Evolutionary conservation across 2,888 invertebrate species (phyloP).

Genomic region (Spodoptera picta): DNA sequence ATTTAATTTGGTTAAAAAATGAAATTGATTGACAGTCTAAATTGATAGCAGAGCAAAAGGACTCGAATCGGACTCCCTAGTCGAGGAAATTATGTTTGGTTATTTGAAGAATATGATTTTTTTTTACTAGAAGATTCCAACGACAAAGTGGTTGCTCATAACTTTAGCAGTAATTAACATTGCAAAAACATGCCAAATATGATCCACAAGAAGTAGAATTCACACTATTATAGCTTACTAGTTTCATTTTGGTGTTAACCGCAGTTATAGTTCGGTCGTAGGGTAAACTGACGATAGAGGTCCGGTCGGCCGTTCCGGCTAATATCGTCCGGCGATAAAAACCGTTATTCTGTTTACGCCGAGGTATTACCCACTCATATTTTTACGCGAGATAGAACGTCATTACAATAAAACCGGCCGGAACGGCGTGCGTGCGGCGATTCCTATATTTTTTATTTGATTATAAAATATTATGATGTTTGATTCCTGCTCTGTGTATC

Average conservation of each 20-base stretch:
- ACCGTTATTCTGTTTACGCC: slow-evolving; percentile 51
- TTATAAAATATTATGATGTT: slow-evolving; percentile 42
- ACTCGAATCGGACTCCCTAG: no score
- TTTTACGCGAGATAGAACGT: slow-evolving; percentile 53
- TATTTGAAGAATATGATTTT: no score
- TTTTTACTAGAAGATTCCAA: no score
- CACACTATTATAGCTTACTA: slow-evolving; percentile 1
- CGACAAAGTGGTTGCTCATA: no score
- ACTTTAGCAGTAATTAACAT: no score
- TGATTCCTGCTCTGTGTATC: slow-evolving; percentile 29
- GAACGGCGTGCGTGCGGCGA: slow-evolving; percentile 28
- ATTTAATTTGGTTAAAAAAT: no score
- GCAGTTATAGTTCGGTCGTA: slow-evolving; percentile 21
- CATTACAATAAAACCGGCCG: slow-evolving; percentile 47
- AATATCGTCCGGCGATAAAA: slow-evolving; percentile 48
- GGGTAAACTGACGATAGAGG: slow-evolving; percentile 31
- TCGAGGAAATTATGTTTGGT: no score
- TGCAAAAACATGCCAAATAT: no score
- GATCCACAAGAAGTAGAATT: no score
- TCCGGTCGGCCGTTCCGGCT: slow-evolving; percentile 33
- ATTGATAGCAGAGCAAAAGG: no score
- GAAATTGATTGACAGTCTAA: no score
- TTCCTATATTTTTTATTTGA: slow-evolving; percentile 44
- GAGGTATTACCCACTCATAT: slow-evolving; percentile 49
- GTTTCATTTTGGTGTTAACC: neutral